Base-by-base conservation (phyloP, 2,113 vertebrate genomes). In the Pelobates fuscus region DNA sequence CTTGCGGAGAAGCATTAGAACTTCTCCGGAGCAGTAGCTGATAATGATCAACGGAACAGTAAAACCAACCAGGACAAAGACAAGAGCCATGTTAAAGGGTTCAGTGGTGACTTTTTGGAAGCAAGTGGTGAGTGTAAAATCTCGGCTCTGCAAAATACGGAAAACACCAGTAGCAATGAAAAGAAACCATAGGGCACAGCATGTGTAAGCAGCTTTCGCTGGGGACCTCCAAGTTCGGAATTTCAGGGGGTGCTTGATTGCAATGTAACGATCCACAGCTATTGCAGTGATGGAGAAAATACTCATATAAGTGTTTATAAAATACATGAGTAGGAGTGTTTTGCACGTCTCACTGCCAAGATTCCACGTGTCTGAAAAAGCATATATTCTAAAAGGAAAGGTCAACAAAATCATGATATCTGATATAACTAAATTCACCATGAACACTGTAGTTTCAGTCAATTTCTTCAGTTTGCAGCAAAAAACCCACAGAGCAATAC, bases 251-350 rank as follows among this genome's bases (percentile, higher is more conserved):
- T 84, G 82, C 26, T 59, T 81, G 74, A 90, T 81, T 3, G 86
- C 83, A 0, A 88, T 59, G 15, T 86, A 89, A 17, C 85, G 80
- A 0, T 89, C 88, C 0, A 68, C 20, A 0, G 89, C 84, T 2
- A 87, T 77, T 0, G 80, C 26, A 0, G 82, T 82, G 59, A 86
- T 66, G 8, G 85, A 80, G 2, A 79, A 11, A 0, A 86, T 88
- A 67, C 86, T 91, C 70, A 84, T 81, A 7, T 86, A 84, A 49
- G 78, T 82, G 70, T 83, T 91, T 29, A 84, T 68, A 30, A 83
- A 85, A 67, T 87, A 88, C 20, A 73, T 23, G 1, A 71, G 73
- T 68, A 86, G 80, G 3, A 86, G 58, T 15, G 77, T 0, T 2
- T 70, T 65, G 43, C 87, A 88, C 63, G 61, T 2, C 3, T 1